Evolutionary conservation across 2,113 vertebrate species (phyloP).

Genomic region (Penelope pileata): DNA sequence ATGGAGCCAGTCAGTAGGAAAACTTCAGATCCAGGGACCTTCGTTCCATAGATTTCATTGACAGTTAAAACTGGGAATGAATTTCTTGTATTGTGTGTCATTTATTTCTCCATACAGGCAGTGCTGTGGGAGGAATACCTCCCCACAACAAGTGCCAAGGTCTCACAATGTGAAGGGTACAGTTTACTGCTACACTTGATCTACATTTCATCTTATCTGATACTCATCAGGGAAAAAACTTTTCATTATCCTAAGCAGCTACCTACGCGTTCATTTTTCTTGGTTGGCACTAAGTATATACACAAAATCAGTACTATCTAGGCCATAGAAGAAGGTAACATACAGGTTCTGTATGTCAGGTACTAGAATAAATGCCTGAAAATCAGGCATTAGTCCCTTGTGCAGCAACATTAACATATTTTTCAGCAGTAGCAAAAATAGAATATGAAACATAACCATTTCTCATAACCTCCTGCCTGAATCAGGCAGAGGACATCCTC

Average conservation of each 20-base stretch:
- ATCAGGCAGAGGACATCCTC: background rate
- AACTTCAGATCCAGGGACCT: background rate
- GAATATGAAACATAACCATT: background rate
- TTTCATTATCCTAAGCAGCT: background rate
- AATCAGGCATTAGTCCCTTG: background rate
- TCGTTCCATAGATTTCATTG: background rate
- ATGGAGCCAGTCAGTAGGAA: background rate
- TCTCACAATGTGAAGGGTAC: background rate
- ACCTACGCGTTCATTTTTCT: background rate
- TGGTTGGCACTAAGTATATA: background rate
- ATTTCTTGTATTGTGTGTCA: background rate
- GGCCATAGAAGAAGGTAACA: background rate
- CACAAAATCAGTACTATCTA: background rate
- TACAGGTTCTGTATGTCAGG: background rate
- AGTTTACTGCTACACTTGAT: background rate
- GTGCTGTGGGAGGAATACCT: background rate
- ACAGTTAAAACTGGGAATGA: background rate
- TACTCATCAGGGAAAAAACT: background rate
- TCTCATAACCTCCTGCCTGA: no score
- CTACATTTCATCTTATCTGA: background rate
- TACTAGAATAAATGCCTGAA: background rate
- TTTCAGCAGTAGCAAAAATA: background rate
- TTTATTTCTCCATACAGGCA: background rate
- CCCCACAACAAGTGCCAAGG: background rate
- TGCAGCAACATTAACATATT: background rate